These are phyloP conservation scores for Malurus cyaneus DNA, from an alignment of 2,113 vertebrate species.

Conservation along the genomic window DNA sequence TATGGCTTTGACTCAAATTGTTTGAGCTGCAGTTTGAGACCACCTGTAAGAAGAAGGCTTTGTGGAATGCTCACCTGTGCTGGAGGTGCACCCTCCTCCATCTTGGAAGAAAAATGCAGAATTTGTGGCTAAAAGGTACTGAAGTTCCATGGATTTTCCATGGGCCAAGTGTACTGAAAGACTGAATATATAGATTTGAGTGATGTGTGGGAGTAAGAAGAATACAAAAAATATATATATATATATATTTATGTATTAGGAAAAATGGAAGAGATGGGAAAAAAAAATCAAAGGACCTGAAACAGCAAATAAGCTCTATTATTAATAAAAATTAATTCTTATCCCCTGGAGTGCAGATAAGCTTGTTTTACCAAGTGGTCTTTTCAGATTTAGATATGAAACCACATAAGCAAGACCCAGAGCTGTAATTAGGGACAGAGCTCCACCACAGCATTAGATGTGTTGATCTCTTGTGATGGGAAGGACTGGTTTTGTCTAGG, in stretches of 20 bases:
- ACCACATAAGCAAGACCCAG: not conserved
- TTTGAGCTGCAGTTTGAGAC: not conserved
- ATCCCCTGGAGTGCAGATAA: conserved; percentile 27
- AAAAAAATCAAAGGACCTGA: not conserved
- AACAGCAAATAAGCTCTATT: conserved; percentile 12
- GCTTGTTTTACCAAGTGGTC: conserved; percentile 17
- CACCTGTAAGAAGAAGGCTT: not conserved
- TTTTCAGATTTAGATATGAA: conserved; percentile 24
- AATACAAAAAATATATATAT: not conserved
- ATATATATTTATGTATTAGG: not conserved
- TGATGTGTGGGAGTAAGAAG: not conserved
- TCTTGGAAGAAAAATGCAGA: not conserved
- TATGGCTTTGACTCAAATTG: not conserved
- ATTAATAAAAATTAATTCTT: conserved; percentile 37
- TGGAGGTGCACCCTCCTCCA: not conserved
- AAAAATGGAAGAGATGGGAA: not conserved
- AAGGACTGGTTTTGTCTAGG: not conserved
- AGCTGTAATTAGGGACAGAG: not conserved
- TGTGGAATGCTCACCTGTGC: not conserved
- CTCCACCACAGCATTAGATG: not conserved
- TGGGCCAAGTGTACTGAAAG: not conserved
- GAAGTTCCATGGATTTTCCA: not conserved
- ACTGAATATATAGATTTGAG: not conserved
- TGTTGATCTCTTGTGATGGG: not conserved
- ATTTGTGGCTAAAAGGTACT: not conserved